A percentile compares a stretch with the other conserved stretches of the same genome.
Conservation (phyloP, 2,797 vertebrate genomes). For the Clarias laeviceps region DNA sequence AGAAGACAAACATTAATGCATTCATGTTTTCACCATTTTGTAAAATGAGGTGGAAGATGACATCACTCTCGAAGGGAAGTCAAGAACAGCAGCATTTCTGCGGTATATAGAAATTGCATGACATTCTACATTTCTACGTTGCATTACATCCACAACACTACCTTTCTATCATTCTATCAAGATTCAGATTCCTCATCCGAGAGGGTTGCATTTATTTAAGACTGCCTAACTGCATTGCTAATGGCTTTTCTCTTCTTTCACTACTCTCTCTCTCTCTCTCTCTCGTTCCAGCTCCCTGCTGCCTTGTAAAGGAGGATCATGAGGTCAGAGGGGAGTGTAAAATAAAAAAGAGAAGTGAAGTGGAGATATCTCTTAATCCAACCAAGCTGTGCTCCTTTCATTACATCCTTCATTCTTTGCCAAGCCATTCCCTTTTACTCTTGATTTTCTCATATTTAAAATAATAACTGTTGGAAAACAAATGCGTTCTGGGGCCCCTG, state of each 20-base stretch:
- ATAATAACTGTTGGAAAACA: neutral
- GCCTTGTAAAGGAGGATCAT: constrained; percentile 22
- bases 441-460: neutral
- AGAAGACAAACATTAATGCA: neutral
- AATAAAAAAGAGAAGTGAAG: neutral
- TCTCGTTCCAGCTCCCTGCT: neutral
- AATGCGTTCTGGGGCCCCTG: neutral
- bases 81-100: neutral
- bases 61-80: neutral
- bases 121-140: neutral
- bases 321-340: constrained; percentile 9
- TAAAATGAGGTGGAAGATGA: neutral
- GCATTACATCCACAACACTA: too few species aligned
- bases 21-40: neutral
- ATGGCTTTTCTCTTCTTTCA: neutral
- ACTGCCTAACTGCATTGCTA: neutral
- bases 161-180: neutral
- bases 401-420: neutral
- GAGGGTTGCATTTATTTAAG: neutral
- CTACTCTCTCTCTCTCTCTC: neutral
- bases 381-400: neutral
- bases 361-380: neutral
- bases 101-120: too few species aligned
- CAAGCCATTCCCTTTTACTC: neutral
- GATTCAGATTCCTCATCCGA: neutral